A percentile compares a stretch with the other conserved stretches of the same genome.
These are phyloP conservation scores for Semnornis frantzii DNA, from an alignment of 2,113 vertebrate species.

Conservation along the genomic window DNA sequence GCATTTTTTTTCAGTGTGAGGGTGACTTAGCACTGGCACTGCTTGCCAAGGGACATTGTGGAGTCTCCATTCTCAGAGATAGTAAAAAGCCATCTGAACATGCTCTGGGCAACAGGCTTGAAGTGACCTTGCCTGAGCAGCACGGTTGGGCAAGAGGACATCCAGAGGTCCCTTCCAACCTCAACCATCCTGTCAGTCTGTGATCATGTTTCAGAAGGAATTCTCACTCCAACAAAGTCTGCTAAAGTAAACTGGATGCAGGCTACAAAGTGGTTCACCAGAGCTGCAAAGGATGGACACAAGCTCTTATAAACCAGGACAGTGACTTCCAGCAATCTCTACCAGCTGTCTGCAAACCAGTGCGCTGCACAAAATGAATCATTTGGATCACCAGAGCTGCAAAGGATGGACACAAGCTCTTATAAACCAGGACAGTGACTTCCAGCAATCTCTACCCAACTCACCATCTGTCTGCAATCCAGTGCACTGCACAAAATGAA, in stretches of 20 bases:
- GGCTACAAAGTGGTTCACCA: not conserved
- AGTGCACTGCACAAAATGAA: not conserved
- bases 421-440: not conserved
- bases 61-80: too few species aligned
- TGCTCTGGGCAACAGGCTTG: too few species aligned
- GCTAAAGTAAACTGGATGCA: not conserved
- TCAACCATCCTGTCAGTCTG: too few species aligned
- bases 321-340: not conserved
- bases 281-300: not conserved
- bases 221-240: not conserved
- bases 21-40: too few species aligned
- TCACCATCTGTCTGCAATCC: not conserved
- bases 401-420: not conserved
- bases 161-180: too few species aligned
- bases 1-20: not conserved
- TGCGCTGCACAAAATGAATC: not conserved
- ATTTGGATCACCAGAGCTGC: not conserved
- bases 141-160: too few species aligned
- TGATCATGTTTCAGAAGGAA: not conserved
- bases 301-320: not conserved
- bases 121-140: too few species aligned
- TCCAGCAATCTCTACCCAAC: not conserved
- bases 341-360: not conserved
- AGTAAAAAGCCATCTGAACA: too few species aligned
- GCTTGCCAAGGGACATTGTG: too few species aligned